Evolutionary conservation across 30 jellyfish, hydroid and myxozoan species (phyloP), one percentile per base, ranked within the genome.

Genomic region (Aurelia coerulea): DNA sequence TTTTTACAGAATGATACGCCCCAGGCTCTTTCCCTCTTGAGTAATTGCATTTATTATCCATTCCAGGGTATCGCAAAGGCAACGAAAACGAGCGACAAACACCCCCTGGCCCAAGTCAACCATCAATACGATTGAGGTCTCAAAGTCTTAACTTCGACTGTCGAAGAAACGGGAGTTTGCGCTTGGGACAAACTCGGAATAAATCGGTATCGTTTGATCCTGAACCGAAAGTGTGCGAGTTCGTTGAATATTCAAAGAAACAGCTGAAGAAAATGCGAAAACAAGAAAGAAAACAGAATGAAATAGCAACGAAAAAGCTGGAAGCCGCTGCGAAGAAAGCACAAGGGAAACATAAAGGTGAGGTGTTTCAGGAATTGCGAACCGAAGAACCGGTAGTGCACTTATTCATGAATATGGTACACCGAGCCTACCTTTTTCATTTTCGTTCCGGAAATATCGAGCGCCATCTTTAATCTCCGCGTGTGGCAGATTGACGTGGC

Each of bases 141-240:
- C 73, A 69, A 53, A 81, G 91, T 54, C 62, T 81, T 14, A 81
- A 68, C 84, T 75, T 68, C 67, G 84, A 68, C 71, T 9, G 74
- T n/a, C 52, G 84, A 19, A n/a, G 67, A 19, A 49, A 5, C 5
- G 65, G 74, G 19, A 13, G 76, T 13, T 74, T 23, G 23, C 39
- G 60, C 53, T 19, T 54, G 50, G 46, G 65, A 4, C 88, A 96
- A 32, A 65, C 78, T n/a, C 88, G 98, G 16, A 68, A 83, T 63
- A 92, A 92, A 70, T 92, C 98, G 77, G 98, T 92, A 4, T 87
- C 97, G 19, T 92, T 92, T 65, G 86, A 75, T 50, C 90, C 88
- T 3, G 93, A 83, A 62, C 95, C 98, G 63, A 63, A 73, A 62
- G 98, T 92, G 11, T 85, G 88, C 51, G 98, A 92, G 66, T 92